Conservation (phyloP, 2,888 invertebrate species). For the Dioctria linearis region DNA sequence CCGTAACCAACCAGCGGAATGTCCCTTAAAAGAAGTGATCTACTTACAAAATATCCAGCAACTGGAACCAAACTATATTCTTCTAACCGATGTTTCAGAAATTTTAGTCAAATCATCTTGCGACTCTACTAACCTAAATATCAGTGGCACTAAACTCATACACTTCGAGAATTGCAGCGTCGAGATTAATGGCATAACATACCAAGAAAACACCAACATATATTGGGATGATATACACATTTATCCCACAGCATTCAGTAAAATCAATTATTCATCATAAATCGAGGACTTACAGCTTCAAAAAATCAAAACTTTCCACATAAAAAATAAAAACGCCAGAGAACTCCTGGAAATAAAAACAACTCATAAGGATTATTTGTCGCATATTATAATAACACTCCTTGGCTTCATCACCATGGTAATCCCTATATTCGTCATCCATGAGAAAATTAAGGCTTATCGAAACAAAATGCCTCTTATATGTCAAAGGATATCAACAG, state of each 20-base stretch:
- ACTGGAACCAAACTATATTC: not conserved
- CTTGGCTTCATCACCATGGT: no score
- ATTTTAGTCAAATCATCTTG: not conserved
- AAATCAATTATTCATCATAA: not conserved
- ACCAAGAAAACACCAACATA: not conserved
- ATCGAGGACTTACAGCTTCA: not conserved
- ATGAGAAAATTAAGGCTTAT: no score
- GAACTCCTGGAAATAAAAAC: no score
- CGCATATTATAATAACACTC: no score
- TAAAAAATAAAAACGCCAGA: no score
- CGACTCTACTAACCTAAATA: not conserved
- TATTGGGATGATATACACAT: not conserved
- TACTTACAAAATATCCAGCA: not conserved
- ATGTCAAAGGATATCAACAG: no score
- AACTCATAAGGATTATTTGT: no score
- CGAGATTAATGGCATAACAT: not conserved
- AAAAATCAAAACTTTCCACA: not conserved
- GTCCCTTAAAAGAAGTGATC: not conserved
- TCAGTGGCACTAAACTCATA: not conserved
- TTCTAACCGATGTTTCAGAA: not conserved
- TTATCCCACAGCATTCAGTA: not conserved
- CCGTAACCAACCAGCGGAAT: constrained; percentile 27
- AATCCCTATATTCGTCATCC: no score
- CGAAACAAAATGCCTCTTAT: no score
- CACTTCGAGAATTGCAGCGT: not conserved